Evolutionary conservation across 2,797 vertebrate species (phyloP), one percentile per base, ranked within the genome.

Genomic region (Enteromius argenteus): DNA sequence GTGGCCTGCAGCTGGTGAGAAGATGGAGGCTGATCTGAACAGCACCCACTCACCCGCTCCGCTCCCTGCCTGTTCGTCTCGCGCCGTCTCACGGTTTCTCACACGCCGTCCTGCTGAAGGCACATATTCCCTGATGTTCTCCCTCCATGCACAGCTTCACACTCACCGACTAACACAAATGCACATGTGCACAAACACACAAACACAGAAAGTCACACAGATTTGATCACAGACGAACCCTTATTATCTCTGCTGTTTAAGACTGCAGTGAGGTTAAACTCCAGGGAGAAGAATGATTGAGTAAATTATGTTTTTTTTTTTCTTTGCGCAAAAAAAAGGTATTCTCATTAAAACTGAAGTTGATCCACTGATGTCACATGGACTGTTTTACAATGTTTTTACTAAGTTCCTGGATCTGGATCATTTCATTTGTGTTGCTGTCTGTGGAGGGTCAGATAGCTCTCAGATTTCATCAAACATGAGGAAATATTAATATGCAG

Each of bases 141-240:
- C 68, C 32, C 23, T 58, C 51, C 64, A 13, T 42, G 10, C 44
- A 69, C 51, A 32, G 4, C 69, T 66, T 75, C 49, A 67, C 60
- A 74, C 42, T 80, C 72, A 69, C 32, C 35, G 44, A 85, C 84
- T 51, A 32, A 35, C 78, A 79, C 35, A 0, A 23, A 68, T 17
- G 19, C 37, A 84, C 56, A 79, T 78, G 35, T 78, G 69, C 51
- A 51, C 37, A 72, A 13, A 49, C 8, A 53, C 51, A 51, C 37
- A 72, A 13, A 49, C 8, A 53, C 46, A 13, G 15, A 19, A 13
- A 73, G 4, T 21, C 69, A 35, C 4, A 30, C 2, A 17, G 30
- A 74, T 35, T 8, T 74, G 3, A 35, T 35, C 49, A 35, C 46
- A 72, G 19, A 72, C 30, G 0, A 49, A 49, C 17, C 11, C 19